Percentiles rank a stretch among this genome's conserved stretches.
Evolutionary conservation across 2,888 invertebrate genomes (phyloP).

Genomic region (Brachylomia viminalis): DNA sequence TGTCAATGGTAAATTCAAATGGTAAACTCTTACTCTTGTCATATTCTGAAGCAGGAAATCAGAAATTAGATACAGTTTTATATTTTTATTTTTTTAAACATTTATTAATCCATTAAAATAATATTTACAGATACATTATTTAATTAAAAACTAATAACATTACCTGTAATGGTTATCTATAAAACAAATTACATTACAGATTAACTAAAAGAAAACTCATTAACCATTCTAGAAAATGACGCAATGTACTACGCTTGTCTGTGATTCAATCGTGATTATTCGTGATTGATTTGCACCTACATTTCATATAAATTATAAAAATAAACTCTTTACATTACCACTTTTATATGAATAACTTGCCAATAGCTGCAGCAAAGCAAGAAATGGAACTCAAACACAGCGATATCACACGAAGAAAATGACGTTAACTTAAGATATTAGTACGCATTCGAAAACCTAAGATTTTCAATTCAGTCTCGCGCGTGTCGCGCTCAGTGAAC

Average conservation of each 20-base stretch:
- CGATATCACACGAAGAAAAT: slow-evolving; percentile 49
- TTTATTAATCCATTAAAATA: neutral
- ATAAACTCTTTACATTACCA: slow-evolving; percentile 39
- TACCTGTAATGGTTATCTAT: slow-evolving; percentile 12
- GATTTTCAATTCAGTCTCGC: slow-evolving; percentile 78
- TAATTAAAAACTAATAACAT: neutral
- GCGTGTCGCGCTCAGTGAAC: slow-evolving; percentile 73
- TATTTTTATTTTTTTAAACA: too few relatives aligned
- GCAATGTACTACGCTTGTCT: slow-evolving; percentile 63
- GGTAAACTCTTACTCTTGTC: too few relatives aligned
- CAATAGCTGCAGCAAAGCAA: neutral
- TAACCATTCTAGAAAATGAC: slow-evolving; percentile 66
- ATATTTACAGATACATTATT: neutral
- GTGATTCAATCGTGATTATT: slow-evolving; percentile 66
- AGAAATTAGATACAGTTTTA: too few relatives aligned
- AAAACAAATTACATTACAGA: slow-evolving; percentile 54
- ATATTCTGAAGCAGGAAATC: too few relatives aligned
- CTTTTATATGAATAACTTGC: neutral
- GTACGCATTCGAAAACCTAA: slow-evolving; percentile 64
- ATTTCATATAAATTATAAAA: neutral
- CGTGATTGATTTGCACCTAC: slow-evolving; percentile 65
- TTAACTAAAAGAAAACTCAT: slow-evolving; percentile 49
- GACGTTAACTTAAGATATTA: slow-evolving; percentile 48
- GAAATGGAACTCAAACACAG: slow-evolving; percentile 48
- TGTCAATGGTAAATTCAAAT: too few relatives aligned